Base-by-base conservation (phyloP, 2,888 invertebrate genomes). In the Morpho achilles region DNA sequence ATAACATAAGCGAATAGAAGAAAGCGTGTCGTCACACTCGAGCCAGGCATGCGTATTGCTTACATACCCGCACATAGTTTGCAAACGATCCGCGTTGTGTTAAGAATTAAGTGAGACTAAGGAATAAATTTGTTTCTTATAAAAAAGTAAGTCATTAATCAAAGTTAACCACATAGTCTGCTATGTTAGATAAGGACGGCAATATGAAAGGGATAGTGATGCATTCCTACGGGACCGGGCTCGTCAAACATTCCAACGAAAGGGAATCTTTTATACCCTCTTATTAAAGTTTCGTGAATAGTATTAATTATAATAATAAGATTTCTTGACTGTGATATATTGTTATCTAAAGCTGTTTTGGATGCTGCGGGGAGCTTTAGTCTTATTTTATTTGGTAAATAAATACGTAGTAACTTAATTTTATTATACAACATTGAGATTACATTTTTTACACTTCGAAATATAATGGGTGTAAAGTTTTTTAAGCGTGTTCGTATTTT, bases 121-220 rank as follows among this genome's bases (percentile, higher is more conserved):
- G 71, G 67, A 75, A 79, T 76, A 52, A 58, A 52, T 59, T 59
- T 44, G 56, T 60, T 54, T 40, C 51, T 32, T 50, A 63, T 66
- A 67, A 79, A 80, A 9, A 72, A 67, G 60, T 60, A 69, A 72
- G 64, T 69, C 77, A 85, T 87, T 85, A 84, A 87, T 87, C 87
- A 87, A 79, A 73, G 67, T 66, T 80, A 86, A 87, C 86, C 76
- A 62, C 71, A 71, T 69, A 67, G 65, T 65, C 63, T 63, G 61
- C 58, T 61, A 60, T 48, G 72, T 60, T 53, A 56, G 73, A 81
- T 62, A 67, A 70, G 67, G 75, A 77, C 58, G 64, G 70, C 49
- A 56, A 62, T 62, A 46, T 70, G 79, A 86, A 77, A 82, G 82
- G 77, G 82, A 86, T 68, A 80, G 81, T 78, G 69, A 62, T 60